Evolutionary conservation across 2,888 invertebrate genomes (phyloP), one percentile per base, ranked within the genome.

Genomic region (Tenthredo distinguenda): DNA sequence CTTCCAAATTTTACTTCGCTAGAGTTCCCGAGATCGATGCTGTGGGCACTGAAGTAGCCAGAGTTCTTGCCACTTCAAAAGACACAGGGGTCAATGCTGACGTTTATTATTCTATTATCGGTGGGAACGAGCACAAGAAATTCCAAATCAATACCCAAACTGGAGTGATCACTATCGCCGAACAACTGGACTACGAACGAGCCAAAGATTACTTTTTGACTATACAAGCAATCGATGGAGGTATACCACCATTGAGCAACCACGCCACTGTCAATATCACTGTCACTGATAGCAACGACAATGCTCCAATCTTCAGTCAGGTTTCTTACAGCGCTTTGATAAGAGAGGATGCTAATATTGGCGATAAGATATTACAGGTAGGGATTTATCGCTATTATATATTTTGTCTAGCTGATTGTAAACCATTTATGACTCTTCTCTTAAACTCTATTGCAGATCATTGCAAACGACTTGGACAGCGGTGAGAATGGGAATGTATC

Each of bases 21-120:
- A 94, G 95, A 68, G 96, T 98, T 43, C 95, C 97, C 1, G 99
- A 99, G 94, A 96, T 97, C 86, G 96, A 96, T 88, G 95, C 96
- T 2, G 94, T 97, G 84, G 98, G 97, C 85, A 96, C 97, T 0
- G 97, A 98, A 94, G 96, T 99, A 18, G 96, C 97, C 21, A 95
- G 96, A 89, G 97, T 99, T 40, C 95, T 96, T 87, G 99, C 99
- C n/a, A 97, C 98, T 2, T 98, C 98, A 12, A 97, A 97, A 91
- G 99, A 99, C 93, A 96, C 97, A 68, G 99, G 99, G 50, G 95
- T 98, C 87, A 99, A 99, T 94, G 99, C 99, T 0, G 97, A 98
- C 93, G 97, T 99, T 83, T 96, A 96, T 86, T 98, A 98, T 93
- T 96, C 97, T 21, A 97, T 98, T 85, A 96, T 97, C 43, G 98